These are phyloP conservation scores for Hirtodrosophila histrioides DNA, from an alignment of 2,888 invertebrate species.

Conservation along the genomic window DNA sequence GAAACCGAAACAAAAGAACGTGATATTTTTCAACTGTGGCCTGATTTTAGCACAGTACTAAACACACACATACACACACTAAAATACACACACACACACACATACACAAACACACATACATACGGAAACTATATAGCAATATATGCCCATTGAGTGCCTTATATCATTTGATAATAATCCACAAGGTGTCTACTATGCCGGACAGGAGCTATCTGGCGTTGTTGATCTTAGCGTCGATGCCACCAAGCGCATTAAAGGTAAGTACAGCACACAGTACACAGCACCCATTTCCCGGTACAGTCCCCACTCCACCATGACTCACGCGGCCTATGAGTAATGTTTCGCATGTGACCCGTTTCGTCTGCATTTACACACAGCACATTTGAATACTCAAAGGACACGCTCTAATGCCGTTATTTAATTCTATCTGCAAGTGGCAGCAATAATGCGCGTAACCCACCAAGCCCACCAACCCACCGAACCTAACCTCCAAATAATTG, in stretches of 20 bases:
- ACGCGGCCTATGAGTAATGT: constrained; percentile 60
- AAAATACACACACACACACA: constrained; percentile 40
- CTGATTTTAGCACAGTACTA: constrained; percentile 67
- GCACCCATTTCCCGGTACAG: neutral
- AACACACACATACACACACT: constrained; percentile 18
- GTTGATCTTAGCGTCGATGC: constrained; percentile 84
- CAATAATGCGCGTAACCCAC: constrained; percentile 9
- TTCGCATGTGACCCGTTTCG: constrained; percentile 10
- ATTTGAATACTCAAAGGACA: constrained; percentile 62
- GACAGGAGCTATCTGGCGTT: constrained; percentile 83
- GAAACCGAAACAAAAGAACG: constrained; percentile 43
- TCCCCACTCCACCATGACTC: constrained; percentile 44
- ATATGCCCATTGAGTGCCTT: constrained; percentile 85
- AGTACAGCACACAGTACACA: constrained; percentile 12
- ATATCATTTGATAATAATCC: constrained; percentile 84
- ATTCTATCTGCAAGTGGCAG: constrained; percentile 15
- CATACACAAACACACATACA: constrained; percentile 31
- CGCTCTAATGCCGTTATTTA: constrained; percentile 50
- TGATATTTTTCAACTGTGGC: constrained; percentile 74
- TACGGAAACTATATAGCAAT: constrained; percentile 63
- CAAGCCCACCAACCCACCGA: constrained; percentile 5
- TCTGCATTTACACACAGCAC: constrained; percentile 23
- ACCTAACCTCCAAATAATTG: constrained; percentile 42
- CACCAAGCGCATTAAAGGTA: constrained; percentile 84
- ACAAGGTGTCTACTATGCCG: constrained; percentile 84